Evolutionary conservation across 2,888 invertebrate species (phyloP), one percentile per base, ranked within the genome.

Genomic region (Pseudococcus viburni): DNA sequence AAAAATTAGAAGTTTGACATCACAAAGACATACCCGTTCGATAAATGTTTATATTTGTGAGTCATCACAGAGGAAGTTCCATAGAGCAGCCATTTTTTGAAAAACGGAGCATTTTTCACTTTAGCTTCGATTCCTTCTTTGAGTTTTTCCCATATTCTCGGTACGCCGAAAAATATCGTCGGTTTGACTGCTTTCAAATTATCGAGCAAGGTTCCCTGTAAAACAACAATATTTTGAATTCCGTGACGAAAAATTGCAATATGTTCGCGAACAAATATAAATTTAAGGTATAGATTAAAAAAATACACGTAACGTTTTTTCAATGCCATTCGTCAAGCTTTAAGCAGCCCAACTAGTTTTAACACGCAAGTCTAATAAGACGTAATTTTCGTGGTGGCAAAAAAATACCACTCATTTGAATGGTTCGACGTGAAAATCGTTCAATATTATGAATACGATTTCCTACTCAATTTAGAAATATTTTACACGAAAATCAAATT

Each of bases 61-160:
- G 59, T 88, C 88, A 88, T 88, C 0, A 88, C 88, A 7, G 80
- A 39, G 12, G 39, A 33, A 9, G 83, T 88, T 88, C 88, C 88
- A 15, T 77, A 55, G n/a, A 88, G 17, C 15, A 88, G 39, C 88
- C 88, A 88, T 39, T 83, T 88, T 39, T 88, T 88, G 19, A 73
- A n/a, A 26, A 59, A 17, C n/a, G 88, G 88, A 11, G 55, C 88
- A n/a, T 4, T 33, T 80, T 80, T 88, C 59, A 88, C 19, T 83
- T 88, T 88, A 46, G 80, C 55, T 77, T 88, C 88, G 42, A 88
- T 88, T n/a, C 80, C 96, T 91, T 98, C 98, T 91, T 96, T 94
- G 92, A 98, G 96, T 92, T 98, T 98, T 92, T 98, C 98, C 95
- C 95, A 98, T 8, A 98, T 97, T 90, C 98, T 93, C 17, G 98